phyloP scores from a whole-genome alignment of 2,113 vertebrate species.

The Ictalurus furcatus region DNA sequence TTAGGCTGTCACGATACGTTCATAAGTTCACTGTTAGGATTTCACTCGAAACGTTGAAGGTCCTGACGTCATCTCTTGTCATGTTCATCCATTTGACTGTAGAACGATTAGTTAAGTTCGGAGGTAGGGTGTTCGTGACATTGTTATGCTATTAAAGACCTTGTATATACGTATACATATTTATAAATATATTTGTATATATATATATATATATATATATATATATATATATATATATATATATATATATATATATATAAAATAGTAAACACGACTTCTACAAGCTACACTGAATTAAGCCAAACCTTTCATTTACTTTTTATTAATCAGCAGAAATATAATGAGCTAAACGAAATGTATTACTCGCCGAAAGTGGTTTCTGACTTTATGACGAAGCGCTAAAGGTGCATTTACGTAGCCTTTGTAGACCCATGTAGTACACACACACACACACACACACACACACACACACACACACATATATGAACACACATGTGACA shows the following conservation, averaged over 20 bases:
- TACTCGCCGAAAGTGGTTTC: constrained; percentile 58
- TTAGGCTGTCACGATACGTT: not conserved
- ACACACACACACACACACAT: not conserved
- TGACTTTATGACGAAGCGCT: constrained; percentile 61
- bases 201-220: constrained; percentile 57
- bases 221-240: constrained; percentile 33
- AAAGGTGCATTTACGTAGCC: constrained; percentile 70
- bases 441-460: not conserved
- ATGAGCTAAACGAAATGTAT: constrained; percentile 60
- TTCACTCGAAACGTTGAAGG: not conserved
- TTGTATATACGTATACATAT: constrained; percentile 43
- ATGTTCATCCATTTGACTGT: constrained; percentile 52
- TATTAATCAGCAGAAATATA: constrained; percentile 67
- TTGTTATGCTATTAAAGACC: constrained; percentile 64
- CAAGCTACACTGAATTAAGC: constrained; percentile 66
- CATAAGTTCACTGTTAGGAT: not conserved
- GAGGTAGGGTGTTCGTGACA: constrained; percentile 62
- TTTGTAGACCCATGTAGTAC: constrained; percentile 57
- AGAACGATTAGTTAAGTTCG: constrained; percentile 55
- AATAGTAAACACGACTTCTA: constrained; percentile 69
- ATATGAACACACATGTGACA: not conserved
- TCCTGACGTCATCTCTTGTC: constrained; percentile 48
- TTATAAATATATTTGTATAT: constrained; percentile 60
- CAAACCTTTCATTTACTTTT: constrained; percentile 60
- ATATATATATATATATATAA: constrained; percentile 60